Evolutionary conservation across 2,888 invertebrate species (phyloP), one percentile per base, ranked within the genome.

Genomic region (Lepidonotus clava): DNA sequence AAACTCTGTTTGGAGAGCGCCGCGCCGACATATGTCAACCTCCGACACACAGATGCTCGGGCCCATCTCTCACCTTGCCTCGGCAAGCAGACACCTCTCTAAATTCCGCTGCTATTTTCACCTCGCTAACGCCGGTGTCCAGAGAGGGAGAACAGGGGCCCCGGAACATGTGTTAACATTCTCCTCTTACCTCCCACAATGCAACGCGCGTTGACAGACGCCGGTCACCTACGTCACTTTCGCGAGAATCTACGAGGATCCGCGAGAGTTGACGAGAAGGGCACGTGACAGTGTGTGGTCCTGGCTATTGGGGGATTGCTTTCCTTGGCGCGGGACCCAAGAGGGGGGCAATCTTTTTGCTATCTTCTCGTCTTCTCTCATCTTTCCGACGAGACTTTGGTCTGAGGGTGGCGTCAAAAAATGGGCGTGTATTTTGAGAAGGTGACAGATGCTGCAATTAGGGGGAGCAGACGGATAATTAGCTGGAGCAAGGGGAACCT

Each of bases 271-370:
- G 71, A 71, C 38, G 38, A 71, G 71, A 71, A 14, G 4, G 71
- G 71, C 71, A 38, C 71, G 71, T 71, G 71, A 71, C 71, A 71
- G 71, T 71, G 71, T 71, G 71, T 71, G 71, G 71, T 71, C 71
- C n/a, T n/a, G 28, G 61, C 28, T 28, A 11, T 34, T 38, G 36
- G 34, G 38, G 71, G 18, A 5, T 34, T 38, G 14, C 38, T 38
- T n/a, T n/a, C n/a, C n/a, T n/a, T n/a, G n/a, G n/a, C n/a, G n/a
- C n/a, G n/a, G n/a, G n/a, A n/a, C n/a, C n/a, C n/a, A n/a, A n/a
- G n/a, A n/a, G n/a, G n/a, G n/a, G n/a, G n/a, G n/a, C n/a, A n/a
- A n/a, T n/a, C n/a, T n/a, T n/a, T n/a, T n/a, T n/a, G 71, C 38
- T 71, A 71, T 71, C 71, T 11, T 71, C 71, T 71, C 71, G 36